Base-by-base conservation (phyloP, 1,140 invertebrate genomes). In the Protaetia brevitarsis region DNA sequence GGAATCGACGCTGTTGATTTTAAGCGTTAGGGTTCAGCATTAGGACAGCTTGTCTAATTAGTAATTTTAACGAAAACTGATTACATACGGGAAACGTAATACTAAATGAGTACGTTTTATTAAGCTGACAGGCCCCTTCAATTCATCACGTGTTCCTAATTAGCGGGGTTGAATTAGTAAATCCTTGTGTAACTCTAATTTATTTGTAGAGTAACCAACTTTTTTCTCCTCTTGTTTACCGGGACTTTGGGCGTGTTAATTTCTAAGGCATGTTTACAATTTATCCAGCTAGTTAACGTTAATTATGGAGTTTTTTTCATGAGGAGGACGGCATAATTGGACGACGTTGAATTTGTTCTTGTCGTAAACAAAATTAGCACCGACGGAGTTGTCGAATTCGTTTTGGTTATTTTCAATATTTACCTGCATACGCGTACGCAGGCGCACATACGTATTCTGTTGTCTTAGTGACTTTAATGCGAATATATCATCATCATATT, bases 61-160 rank as follows among this genome's bases (percentile, higher is more conserved):
- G 41, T 51, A 51, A 51, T 51, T 23, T 51, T 51, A 51, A 23
- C 2, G 19, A 51, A 23, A 51, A 51, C 41, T 21, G 41, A 51
- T 51, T 51, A 51, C 26, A 8, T 51, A 51, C 41, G 19, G 26
- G 19, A 19, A 23, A 51, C 26, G 26, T 45, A 19, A 45, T 16
- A 45, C 26, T 37, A 11, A 5, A 16, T 37, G n/a, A n/a, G n/a
- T 37, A 37, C 34, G 19, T 51, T 19, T 23, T 23, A 51, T 51
- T 51, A 51, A 23, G 19, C 26, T 51, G 41, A 51, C 41, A 51
- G 11, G 19, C 16, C 26, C 41, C 41, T 23, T n/a, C 41, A 51
- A 51, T 51, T 51, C 41, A 51, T 51, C 41, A 51, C 41, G 41
- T 51, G 41, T 51, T 51, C 41, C 41, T 51, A 21, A 51, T 51